These are phyloP conservation scores for Paralvinella palmiformis DNA, from an alignment of 1,140 invertebrate genomes.

Conservation along the genomic window DNA sequence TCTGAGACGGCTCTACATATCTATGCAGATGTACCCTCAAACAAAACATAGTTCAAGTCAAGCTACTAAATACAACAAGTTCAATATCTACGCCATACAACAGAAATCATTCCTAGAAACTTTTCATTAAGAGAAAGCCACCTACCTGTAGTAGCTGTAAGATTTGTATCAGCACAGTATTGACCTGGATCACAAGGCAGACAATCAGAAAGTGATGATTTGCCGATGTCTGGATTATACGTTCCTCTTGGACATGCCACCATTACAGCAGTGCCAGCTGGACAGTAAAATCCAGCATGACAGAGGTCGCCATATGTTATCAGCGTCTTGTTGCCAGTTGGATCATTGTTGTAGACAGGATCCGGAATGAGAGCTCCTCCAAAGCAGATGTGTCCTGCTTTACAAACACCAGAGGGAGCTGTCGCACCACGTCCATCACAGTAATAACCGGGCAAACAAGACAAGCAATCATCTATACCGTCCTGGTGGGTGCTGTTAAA, in stretches of 20 bases:
- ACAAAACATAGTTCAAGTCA: too few species aligned
- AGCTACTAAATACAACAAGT: too few species aligned
- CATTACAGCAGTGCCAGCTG: conserved; percentile 34
- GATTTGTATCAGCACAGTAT: conserved; percentile 38
- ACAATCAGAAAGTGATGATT: conserved; percentile 28
- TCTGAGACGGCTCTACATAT: too few species aligned
- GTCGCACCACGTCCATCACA: conserved; percentile 36
- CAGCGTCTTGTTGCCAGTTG: conserved; percentile 35
- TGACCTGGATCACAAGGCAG: conserved; percentile 37
- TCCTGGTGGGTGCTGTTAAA: conserved; percentile 33
- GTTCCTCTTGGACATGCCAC: conserved; percentile 40
- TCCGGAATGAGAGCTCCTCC: conserved; percentile 31
- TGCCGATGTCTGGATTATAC: conserved; percentile 35
- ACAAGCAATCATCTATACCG: conserved; percentile 32
- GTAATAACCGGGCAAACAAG: conserved; percentile 38
- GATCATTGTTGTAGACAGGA: conserved; percentile 42
- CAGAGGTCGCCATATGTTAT: conserved; percentile 41
- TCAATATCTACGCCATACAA: background rate
- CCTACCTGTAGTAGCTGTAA: conserved; percentile 33
- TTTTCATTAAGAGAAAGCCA: background rate
- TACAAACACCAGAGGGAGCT: conserved; percentile 34
- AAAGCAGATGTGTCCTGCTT: conserved; percentile 44
- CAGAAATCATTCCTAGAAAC: background rate
- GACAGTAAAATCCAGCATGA: conserved; percentile 34
- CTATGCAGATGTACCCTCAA: too few species aligned